Conservation (phyloP, 1,140 invertebrate species). For the Drosophila sucinea region DNA sequence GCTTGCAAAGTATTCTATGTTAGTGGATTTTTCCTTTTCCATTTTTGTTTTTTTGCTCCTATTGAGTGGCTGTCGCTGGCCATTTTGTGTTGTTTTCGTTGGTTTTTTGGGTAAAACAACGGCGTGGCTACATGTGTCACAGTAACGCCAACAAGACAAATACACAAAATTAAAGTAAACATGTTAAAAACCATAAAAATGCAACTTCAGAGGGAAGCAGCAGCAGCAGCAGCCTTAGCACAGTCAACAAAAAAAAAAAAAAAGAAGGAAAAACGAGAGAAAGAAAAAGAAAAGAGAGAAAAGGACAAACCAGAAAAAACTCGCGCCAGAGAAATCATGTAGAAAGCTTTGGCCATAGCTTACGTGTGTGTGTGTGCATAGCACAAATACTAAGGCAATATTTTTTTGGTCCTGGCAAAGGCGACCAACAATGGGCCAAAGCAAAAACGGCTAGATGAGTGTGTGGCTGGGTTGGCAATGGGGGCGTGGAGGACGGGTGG, state of each 20-base stretch:
- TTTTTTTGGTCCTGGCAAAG: slow-evolving; percentile 37
- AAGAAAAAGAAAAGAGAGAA: slow-evolving; percentile 44
- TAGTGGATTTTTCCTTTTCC: not conserved
- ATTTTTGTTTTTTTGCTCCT: not conserved
- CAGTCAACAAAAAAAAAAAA: slow-evolving; percentile 30
- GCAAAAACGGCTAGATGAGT: slow-evolving; percentile 22
- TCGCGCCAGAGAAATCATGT: slow-evolving; percentile 60
- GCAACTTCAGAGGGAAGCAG: slow-evolving; percentile 51
- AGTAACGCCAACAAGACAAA: slow-evolving; percentile 75
- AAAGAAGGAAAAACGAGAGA: slow-evolving; percentile 41
- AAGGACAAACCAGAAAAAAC: slow-evolving; percentile 33
- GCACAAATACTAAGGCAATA: slow-evolving; percentile 38
- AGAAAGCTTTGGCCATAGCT: slow-evolving; percentile 52
- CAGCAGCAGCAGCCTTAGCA: slow-evolving; percentile 20
- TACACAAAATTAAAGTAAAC: slow-evolving; percentile 79
- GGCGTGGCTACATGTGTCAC: slow-evolving; percentile 64
- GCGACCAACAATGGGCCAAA: slow-evolving; percentile 49
- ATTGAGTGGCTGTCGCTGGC: slow-evolving; percentile 6
- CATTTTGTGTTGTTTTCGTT: not conserved
- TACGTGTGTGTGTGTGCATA: slow-evolving; percentile 27
- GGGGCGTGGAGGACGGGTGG: slow-evolving; percentile 4
- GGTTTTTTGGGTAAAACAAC: not conserved
- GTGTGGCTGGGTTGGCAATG: not conserved
- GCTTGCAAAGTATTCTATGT: not conserved
- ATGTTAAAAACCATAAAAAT: slow-evolving; percentile 78